Evolutionary conservation across 37 sponge, comb jelly and placozoan genomes (phyloP), one percentile per base, ranked within the genome.

Genomic region (Bolinopsis microptera): DNA sequence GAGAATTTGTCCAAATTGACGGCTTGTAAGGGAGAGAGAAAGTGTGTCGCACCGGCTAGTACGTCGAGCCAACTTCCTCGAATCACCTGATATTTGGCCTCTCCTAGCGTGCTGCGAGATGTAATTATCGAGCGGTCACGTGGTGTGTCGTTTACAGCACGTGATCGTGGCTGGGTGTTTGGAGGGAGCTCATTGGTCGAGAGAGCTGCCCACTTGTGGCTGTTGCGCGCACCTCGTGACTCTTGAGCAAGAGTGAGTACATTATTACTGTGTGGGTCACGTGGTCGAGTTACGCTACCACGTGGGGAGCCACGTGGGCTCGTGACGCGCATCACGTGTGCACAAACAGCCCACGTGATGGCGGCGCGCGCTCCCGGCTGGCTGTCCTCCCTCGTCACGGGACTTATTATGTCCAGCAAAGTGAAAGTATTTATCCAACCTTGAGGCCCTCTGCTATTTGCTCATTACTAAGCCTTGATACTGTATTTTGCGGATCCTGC

Each of bases 351-450:
- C 9, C 61, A 48, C 61, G 61, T 48, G 61, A 48, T 13, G 9
- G 9, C 61, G 13, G 61, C 61, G 61, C 61, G 61, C 61, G 61
- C 61, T 18, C 9, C 61, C 5, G 5, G 61, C 61, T 48, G 61
- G 61, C 61, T 48, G 61, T 5, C 5, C 61, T 5, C 61, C n/a
- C 61, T 48, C 13, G 61, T 48, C 61, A 48, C 61, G 61, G 61
- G 61, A 48, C 61, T 13, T 48, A 18, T 48, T 48, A 13, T 48
- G 61, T 48, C 13, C 13, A 18, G 61, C 61, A 48, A 48, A 48
- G 61, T 48, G 61, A 48, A 48, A 48, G 61, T 72, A 72, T 72
- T n/a, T 30, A n/a, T 72, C 75, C 31, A n/a, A 5, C 75, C 75
- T 72, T 30, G 31, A 72, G 31, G 32, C 26, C 27, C 31, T 72